These are phyloP conservation scores for Agriopis aurantiaria DNA, from an alignment of 2,888 invertebrate genomes.

Conservation along the genomic window DNA sequence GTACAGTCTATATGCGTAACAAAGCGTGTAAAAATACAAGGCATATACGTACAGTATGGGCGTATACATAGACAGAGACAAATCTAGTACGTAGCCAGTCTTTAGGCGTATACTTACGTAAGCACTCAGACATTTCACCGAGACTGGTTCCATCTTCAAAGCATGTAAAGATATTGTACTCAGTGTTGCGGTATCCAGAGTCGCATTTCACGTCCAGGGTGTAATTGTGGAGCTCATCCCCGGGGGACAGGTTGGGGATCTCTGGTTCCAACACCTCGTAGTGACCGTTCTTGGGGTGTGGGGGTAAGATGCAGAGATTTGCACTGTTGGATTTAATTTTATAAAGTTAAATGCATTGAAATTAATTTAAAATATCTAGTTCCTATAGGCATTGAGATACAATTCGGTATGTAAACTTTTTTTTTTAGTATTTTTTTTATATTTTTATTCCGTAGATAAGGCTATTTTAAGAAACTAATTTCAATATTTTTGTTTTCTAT, in stretches of 20 bases:
- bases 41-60: too few relatives aligned
- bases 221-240: conserved; percentile 4
- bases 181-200: conserved; percentile 17
- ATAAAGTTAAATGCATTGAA: neutral
- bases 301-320: conserved; percentile 18
- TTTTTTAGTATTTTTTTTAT: too few relatives aligned
- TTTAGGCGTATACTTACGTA: conserved; percentile 13
- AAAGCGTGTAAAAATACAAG: too few relatives aligned
- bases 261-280: conserved; percentile 10
- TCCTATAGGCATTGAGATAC: too few relatives aligned
- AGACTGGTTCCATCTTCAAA: neutral
- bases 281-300: conserved; percentile 16
- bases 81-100: too few relatives aligned
- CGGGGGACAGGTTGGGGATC: conserved; percentile 4
- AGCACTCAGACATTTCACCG: conserved; percentile 2
- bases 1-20: too few relatives aligned
- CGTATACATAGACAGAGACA: too few relatives aligned
- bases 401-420: too few relatives aligned
- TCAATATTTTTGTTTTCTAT: too few relatives aligned
- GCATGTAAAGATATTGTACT: neutral
- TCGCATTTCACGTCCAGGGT: conserved; percentile 21
- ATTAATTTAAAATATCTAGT: too few relatives aligned
- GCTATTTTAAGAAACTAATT: too few relatives aligned
- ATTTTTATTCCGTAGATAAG: too few relatives aligned
- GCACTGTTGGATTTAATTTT: neutral